Conservation (phyloP, 2,113 vertebrate species). For the Recurvirostra avosetta region DNA sequence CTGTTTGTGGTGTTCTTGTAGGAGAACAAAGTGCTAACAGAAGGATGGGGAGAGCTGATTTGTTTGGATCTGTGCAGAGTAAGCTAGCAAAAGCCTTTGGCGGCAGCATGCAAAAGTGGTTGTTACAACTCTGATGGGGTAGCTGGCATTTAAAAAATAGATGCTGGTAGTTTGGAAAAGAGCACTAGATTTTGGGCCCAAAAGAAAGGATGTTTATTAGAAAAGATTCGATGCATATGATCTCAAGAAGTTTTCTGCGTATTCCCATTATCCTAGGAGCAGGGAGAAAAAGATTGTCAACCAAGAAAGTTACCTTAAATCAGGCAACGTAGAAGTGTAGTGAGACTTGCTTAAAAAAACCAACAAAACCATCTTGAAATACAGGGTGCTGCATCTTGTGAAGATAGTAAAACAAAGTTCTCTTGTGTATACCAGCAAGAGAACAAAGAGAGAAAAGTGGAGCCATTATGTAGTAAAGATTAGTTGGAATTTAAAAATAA, state of each 20-base stretch:
- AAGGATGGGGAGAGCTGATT: not conserved
- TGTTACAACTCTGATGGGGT: not conserved
- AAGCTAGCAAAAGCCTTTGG: not conserved
- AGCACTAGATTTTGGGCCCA: not conserved
- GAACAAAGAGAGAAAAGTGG: not conserved
- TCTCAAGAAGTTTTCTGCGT: not conserved
- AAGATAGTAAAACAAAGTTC: not conserved
- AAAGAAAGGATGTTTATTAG: not conserved
- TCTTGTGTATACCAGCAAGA: not conserved
- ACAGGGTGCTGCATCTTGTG: not conserved
- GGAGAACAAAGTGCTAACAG: not conserved
- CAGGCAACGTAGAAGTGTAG: not conserved
- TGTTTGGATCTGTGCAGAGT: not conserved
- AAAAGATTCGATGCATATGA: fast-evolving
- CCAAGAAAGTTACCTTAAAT: not conserved
- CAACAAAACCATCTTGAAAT: not conserved
- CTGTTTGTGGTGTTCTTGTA: not conserved
- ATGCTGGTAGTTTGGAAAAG: not conserved
- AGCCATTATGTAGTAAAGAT: not conserved
- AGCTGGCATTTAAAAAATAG: not conserved
- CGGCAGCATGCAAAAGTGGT: not conserved
- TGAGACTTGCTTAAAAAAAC: not conserved
- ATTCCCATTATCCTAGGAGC: not conserved
- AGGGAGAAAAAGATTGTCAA: not conserved
- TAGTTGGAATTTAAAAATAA: not conserved